Evolutionary conservation across 2,113 vertebrate genomes (phyloP).

Genomic region (Etheostoma cragini): DNA sequence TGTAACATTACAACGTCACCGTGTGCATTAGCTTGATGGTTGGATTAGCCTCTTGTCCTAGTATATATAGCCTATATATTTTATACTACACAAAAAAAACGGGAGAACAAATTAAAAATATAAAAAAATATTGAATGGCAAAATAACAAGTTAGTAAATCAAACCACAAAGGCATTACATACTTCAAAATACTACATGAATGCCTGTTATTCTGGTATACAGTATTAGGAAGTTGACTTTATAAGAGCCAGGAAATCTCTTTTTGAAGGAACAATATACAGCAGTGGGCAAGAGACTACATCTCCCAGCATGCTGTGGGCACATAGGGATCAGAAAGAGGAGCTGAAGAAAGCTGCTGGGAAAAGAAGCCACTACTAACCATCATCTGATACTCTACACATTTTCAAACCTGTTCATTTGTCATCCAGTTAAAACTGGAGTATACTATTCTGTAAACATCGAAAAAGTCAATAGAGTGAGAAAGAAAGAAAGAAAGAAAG

Average conservation of each 20-base stretch:
- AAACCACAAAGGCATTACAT: too few species aligned
- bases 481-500: not conserved
- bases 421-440: not conserved
- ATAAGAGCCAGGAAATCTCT: not conserved
- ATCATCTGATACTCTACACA: not conserved
- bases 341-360: not conserved
- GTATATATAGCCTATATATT: too few species aligned
- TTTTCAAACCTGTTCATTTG: not conserved
- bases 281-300: not conserved
- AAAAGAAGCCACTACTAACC: not conserved
- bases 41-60: too few species aligned
- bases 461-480: not conserved
- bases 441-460: not conserved
- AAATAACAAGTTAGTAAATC: too few species aligned
- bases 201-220: too few species aligned
- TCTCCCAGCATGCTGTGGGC: slow-evolving; percentile 4
- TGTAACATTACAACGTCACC: too few species aligned
- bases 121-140: too few species aligned
- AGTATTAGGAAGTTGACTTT: not conserved
- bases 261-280: not conserved
- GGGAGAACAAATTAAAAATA: too few species aligned
- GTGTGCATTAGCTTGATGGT: too few species aligned
- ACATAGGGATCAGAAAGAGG: not conserved
- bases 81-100: too few species aligned
- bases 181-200: too few species aligned